These are phyloP conservation scores for Amphilophus citrinellus DNA, from an alignment of 2,113 vertebrate genomes.

Conservation along the genomic window DNA sequence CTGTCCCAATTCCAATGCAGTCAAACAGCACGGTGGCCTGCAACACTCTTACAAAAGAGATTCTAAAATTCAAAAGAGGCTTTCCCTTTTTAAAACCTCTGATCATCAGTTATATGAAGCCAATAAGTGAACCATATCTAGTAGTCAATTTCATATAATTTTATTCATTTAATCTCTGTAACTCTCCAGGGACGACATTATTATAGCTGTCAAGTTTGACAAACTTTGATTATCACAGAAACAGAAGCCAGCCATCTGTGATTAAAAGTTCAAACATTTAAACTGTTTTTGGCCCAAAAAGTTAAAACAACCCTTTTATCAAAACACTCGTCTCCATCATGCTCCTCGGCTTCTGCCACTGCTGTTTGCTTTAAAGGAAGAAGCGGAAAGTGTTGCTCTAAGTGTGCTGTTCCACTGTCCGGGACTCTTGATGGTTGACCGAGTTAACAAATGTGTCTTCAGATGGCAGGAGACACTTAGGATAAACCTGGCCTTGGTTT, in stretches of 20 bases:
- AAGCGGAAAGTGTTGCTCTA: conserved; percentile 37
- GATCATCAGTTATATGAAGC: background rate
- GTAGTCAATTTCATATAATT: background rate
- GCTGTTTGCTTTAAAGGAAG: conserved; percentile 47
- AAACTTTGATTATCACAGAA: background rate
- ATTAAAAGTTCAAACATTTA: background rate
- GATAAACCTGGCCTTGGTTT: conserved; percentile 51
- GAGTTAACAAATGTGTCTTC: conserved; percentile 58
- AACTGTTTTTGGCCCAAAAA: background rate
- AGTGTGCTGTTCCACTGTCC: conserved; percentile 21
- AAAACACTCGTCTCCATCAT: background rate
- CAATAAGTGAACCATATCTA: background rate
- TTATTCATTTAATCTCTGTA: background rate
- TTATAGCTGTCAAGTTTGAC: background rate
- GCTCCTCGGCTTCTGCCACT: background rate
- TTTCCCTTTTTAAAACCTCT: background rate
- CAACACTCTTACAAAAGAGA: fast-evolving
- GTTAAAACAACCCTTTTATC: background rate
- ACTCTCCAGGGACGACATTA: background rate
- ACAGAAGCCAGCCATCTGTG: background rate
- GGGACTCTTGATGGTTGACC: conserved; percentile 53
- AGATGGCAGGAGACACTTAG: conserved; percentile 64
- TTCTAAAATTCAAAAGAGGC: background rate
- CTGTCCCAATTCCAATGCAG: background rate
- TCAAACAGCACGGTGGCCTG: background rate